A percentile compares a stretch with the other conserved stretches of the same genome.
Conservation (phyloP, 2,797 vertebrate genomes). For the Psittacula derbiana region DNA sequence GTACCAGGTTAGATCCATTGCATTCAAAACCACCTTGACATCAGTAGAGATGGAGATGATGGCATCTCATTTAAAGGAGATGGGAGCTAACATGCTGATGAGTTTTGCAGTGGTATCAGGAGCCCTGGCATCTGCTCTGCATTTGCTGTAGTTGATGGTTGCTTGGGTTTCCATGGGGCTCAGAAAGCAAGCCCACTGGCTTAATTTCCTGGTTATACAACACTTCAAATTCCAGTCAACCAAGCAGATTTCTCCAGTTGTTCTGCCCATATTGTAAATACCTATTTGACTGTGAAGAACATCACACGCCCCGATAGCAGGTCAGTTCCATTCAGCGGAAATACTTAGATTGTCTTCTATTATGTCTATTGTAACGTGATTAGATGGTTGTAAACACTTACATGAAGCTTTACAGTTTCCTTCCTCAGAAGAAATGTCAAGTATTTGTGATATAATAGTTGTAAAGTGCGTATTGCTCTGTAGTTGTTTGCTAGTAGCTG, state of each 20-base stretch:
- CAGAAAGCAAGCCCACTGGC: neutral
- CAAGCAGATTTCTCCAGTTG: neutral
- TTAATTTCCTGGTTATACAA: neutral
- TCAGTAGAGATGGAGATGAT: constrained; percentile 17
- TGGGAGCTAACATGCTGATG: neutral
- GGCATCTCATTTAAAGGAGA: neutral
- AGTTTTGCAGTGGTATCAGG: neutral
- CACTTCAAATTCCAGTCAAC: neutral
- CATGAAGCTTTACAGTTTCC: neutral
- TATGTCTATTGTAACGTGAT: neutral
- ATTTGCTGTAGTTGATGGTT: neutral
- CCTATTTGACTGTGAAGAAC: neutral
- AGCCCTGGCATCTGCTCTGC: neutral
- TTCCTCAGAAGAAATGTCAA: neutral
- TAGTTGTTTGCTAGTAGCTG: neutral
- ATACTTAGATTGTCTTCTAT: neutral
- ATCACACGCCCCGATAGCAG: neutral
- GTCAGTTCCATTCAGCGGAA: neutral
- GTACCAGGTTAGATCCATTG: neutral
- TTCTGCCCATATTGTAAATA: neutral
- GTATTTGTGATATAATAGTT: neutral
- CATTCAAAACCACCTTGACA: constrained; percentile 27
- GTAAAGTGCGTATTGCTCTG: neutral
- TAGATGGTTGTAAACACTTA: neutral
- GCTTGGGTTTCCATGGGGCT: neutral